Evolutionary conservation across 1,140 invertebrate species (phyloP).

Genomic region (Tetragonula clypearis): DNA sequence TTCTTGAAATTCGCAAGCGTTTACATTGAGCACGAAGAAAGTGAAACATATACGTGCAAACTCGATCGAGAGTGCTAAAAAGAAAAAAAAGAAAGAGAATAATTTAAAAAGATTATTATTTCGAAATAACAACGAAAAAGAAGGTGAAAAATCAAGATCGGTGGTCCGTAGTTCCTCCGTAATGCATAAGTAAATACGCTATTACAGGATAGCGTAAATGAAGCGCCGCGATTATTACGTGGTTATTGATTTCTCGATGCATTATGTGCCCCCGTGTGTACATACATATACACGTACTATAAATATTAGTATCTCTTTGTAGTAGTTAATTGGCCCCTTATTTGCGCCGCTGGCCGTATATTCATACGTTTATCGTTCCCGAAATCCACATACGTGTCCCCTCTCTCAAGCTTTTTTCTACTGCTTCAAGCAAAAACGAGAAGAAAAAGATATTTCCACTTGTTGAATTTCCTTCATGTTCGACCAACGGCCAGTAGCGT

Average conservation of each 20-base stretch:
- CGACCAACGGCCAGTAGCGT: constrained; percentile 13
- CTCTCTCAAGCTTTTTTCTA: not conserved
- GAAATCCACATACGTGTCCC: not conserved
- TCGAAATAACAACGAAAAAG: no score
- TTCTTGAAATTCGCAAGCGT: no score
- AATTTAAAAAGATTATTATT: no score
- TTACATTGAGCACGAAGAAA: no score
- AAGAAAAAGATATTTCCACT: not conserved
- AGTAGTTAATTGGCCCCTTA: constrained; percentile 51
- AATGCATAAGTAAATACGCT: not conserved
- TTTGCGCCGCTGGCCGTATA: constrained; percentile 26
- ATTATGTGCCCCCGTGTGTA: not conserved
- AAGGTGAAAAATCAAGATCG: no score
- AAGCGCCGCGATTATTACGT: not conserved
- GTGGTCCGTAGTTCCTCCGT: not conserved
- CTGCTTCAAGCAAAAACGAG: not conserved
- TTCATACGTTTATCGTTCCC: not conserved
- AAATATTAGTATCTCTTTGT: constrained; percentile 60
- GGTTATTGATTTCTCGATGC: constrained; percentile 24
- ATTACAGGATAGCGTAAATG: constrained; percentile 20
- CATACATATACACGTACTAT: constrained; percentile 32
- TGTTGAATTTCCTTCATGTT: not conserved
- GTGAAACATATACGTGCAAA: no score
- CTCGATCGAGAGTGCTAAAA: no score
- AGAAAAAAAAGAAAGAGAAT: no score